A percentile compares a stretch with the other conserved stretches of the same genome.
Evolutionary conservation across 1,140 invertebrate genomes (phyloP).

Genomic region (Megalonaias nervosa): DNA sequence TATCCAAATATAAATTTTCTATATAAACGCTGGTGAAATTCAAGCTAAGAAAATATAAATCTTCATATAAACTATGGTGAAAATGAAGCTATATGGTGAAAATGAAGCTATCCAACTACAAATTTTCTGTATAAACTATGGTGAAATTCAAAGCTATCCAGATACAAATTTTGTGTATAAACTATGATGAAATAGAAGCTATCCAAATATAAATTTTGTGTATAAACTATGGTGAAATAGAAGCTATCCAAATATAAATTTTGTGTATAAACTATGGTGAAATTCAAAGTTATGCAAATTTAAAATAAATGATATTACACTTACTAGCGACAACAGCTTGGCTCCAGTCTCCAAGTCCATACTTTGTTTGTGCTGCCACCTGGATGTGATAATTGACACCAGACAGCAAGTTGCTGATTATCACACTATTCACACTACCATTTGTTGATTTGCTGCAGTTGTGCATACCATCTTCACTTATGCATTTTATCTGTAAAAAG

Average conservation of each 20-base stretch:
- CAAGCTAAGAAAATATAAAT: too few relatives aligned
- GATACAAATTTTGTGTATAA: too few relatives aligned
- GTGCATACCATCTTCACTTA: constrained; percentile 77
- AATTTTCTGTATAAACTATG: too few relatives aligned
- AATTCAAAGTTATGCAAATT: too few relatives aligned
- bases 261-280: too few relatives aligned
- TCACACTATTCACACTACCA: constrained; percentile 76
- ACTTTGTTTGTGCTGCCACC: constrained; percentile 81
- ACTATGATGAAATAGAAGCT: too few relatives aligned
- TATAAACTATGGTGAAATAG: too few relatives aligned
- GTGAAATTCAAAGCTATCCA: too few relatives aligned
- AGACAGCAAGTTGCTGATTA: constrained; percentile 74
- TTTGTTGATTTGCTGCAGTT: constrained; percentile 82
- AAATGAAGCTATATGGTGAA: too few relatives aligned
- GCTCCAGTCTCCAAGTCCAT: constrained; percentile 58
- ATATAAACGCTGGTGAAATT: too few relatives aligned
- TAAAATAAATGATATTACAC: constrained; percentile 6
- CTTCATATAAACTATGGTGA: too few relatives aligned
- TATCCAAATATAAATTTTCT: not conserved
- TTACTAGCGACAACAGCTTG: constrained; percentile 53
- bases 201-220: not conserved
- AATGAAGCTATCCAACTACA: not conserved
- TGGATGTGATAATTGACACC: constrained; percentile 82
- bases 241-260: too few relatives aligned
- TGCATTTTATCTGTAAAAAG: constrained; percentile 77